phyloP scores from a whole-genome alignment of 2,888 invertebrate species.

The Schizaphis graminum region DNA sequence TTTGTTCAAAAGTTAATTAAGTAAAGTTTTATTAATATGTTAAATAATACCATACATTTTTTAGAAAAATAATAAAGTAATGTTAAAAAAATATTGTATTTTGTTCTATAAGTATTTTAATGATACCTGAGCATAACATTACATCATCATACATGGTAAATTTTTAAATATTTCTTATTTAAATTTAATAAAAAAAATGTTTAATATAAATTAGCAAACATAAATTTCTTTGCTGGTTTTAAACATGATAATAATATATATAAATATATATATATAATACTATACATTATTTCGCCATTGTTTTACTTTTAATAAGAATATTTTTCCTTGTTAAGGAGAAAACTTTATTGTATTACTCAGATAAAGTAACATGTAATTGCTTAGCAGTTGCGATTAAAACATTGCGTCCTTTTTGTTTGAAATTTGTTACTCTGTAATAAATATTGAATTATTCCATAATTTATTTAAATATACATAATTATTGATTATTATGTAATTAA shows the following conservation, averaged over 20 bases:
- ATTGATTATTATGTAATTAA: not conserved
- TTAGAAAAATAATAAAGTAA: not conserved
- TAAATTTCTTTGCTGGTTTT: not conserved
- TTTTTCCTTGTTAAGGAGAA: not conserved
- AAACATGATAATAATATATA: not conserved
- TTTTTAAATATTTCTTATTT: not conserved
- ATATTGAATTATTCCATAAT: not conserved
- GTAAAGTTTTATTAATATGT: not conserved
- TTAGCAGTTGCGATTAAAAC: constrained; percentile 50
- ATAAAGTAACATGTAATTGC: constrained; percentile 28
- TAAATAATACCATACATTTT: not conserved
- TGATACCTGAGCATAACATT: not conserved
- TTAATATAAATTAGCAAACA: not conserved
- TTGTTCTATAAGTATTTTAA: not conserved
- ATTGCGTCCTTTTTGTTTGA: constrained; percentile 50
- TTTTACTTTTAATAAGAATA: not conserved
- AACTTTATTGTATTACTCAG: constrained; percentile 5
- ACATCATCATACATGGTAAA: not conserved
- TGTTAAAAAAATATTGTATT: not conserved
- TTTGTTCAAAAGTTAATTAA: not conserved
- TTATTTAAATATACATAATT: not conserved
- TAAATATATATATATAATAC: not conserved
- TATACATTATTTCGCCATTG: not conserved
- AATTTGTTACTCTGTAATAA: constrained; percentile 43
- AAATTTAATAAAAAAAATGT: not conserved